phyloP scores from a whole-genome alignment of 2,888 invertebrate genomes.

The Drosophila quinaria region DNA sequence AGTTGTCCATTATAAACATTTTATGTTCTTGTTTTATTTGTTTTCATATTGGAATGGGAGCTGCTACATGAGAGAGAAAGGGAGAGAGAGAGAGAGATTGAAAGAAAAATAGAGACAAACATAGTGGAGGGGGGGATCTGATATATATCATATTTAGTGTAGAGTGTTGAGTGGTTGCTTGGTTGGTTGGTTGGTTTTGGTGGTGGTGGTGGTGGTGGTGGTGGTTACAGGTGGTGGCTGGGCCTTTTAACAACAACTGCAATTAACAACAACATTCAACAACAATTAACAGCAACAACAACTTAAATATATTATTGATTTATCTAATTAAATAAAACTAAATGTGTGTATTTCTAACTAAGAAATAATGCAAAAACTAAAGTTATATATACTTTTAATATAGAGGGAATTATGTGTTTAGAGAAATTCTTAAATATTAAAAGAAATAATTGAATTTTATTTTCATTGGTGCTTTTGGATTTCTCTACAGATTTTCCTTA shows the following conservation, averaged over 20 bases:
- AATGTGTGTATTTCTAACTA: conserved; percentile 7
- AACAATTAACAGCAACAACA: conserved; percentile 53
- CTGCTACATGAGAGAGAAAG: conserved; percentile 34
- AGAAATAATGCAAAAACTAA: neutral
- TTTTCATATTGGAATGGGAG: conserved; percentile 7
- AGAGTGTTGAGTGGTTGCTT: conserved; percentile 32
- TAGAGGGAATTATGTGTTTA: neutral
- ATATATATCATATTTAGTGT: conserved; percentile 8
- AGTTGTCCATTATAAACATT: conserved; percentile 52
- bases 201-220: conserved; percentile 22
- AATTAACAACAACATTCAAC: conserved; percentile 70
- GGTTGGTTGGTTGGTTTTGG: conserved; percentile 45
- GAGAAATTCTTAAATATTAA: neutral
- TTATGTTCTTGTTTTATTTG: conserved; percentile 25
- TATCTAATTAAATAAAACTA: conserved; percentile 5
- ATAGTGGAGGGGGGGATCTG: conserved; percentile 28
- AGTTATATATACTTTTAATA: neutral
- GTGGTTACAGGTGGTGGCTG: conserved; percentile 32
- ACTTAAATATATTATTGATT: conserved; percentile 6
- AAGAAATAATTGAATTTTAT: neutral
- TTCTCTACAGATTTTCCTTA: neutral
- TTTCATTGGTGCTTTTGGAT: neutral
- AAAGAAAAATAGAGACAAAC: conserved; percentile 34
- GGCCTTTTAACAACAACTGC: conserved; percentile 68
- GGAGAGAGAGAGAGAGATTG: conserved; percentile 19